These are phyloP conservation scores for Noturus placidus DNA, from an alignment of 2,113 vertebrate species.

Conservation along the genomic window DNA sequence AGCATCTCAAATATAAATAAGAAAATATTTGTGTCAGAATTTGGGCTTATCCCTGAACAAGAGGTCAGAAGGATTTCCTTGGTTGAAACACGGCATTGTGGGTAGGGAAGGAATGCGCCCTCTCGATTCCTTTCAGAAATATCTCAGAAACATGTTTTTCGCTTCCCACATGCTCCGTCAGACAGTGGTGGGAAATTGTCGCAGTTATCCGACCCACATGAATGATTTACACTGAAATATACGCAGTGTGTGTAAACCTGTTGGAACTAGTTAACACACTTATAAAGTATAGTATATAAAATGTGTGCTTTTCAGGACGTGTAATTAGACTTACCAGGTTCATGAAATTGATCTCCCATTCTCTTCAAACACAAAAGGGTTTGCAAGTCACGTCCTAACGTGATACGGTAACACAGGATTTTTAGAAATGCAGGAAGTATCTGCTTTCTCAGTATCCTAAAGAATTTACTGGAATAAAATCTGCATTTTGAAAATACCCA, in stretches of 20 bases:
- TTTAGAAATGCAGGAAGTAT: too few species aligned
- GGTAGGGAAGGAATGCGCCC: conserved; percentile 37
- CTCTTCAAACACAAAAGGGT: too few species aligned
- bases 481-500: background rate
- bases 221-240: background rate
- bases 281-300: background rate
- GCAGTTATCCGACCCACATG: conserved; percentile 24
- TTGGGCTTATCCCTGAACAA: background rate
- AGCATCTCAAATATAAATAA: background rate
- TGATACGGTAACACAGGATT: too few species aligned
- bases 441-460: too few species aligned
- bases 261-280: background rate
- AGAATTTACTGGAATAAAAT: too few species aligned
- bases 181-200: conserved; percentile 21
- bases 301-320: too few species aligned
- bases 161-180: background rate
- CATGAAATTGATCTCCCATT: too few species aligned
- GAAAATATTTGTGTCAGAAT: background rate
- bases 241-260: background rate
- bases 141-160: conserved; percentile 10
- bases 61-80: conserved; percentile 20
- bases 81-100: conserved; percentile 33
- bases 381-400: too few species aligned
- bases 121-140: conserved; percentile 35
- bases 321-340: background rate